Base-by-base conservation (phyloP, 2,113 vertebrate species). In the Helogale parvula region DNA sequence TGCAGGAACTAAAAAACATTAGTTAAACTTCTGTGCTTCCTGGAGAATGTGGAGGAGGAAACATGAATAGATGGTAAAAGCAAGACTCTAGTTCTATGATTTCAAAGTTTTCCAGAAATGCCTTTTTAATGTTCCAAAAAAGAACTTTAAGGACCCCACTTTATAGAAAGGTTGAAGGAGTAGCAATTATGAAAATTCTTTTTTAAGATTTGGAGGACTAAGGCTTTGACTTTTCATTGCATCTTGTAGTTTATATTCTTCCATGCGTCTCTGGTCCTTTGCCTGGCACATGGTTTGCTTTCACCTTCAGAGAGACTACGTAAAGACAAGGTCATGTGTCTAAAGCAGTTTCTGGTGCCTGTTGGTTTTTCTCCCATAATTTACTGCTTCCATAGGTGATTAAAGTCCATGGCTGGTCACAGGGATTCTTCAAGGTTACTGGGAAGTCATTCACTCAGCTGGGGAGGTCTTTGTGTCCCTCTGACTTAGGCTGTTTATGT, bases 391-490 rank as follows among this genome's bases (percentile, higher is more conserved):
- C 33, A 95, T n/a, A 84, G 35, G 50, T 94, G 68, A 97, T 17
- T 92, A 45, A 97, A 96, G 50, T 72, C 69, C 93, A 66, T 87
- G 76, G 5, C 54, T 86, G 52, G 86, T 95, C 91, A 87, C 35
- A 96, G 74, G 29, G 50, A 96, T 84, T 95, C 65, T 88, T 95
- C 87, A 96, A 96, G 74, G 94, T 97, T 83, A 94, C 47, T 88
- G 21, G 15, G 50, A 85, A 84, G 93, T 54, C 83, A 76, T 90
- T 92, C 69, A 77, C 23, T 93, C 52, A 27, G 9, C 38, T 91
- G 33, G 79, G 35, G 50, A 96, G 69, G 76, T 52, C 90, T 96
- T 74, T 50, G 45, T 95, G 69, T 45, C 76, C 60, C 74, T 94
- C 25, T 94, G 86, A 84, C 74, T 89, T 47, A 41, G 86, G 41